Conservation (phyloP, 2,797 vertebrate genomes). For the Alosa sapidissima region DNA sequence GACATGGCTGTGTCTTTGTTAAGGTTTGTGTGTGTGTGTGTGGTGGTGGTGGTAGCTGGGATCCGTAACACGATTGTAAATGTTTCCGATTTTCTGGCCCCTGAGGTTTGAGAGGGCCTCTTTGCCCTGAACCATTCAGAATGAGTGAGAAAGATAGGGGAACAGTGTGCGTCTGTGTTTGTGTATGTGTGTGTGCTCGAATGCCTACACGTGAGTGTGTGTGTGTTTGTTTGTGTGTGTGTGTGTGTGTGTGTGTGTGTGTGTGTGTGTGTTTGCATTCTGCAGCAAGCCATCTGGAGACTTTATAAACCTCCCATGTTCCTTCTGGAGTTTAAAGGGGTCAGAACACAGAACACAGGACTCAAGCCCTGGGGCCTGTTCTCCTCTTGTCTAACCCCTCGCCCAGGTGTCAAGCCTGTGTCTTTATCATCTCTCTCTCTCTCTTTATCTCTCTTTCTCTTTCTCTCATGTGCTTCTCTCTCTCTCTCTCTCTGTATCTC, state of each 20-base stretch:
- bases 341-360: slow-evolving; percentile 25
- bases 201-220: background rate
- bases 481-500: background rate
- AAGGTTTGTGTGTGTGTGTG: background rate
- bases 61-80: slow-evolving; percentile 1
- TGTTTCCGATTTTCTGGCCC: slow-evolving; percentile 10
- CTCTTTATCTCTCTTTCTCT: slow-evolving; percentile 27
- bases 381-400: background rate
- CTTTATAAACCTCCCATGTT: slow-evolving; percentile 47
- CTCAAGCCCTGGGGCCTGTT: slow-evolving; percentile 14
- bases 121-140: background rate
- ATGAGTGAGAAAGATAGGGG: background rate
- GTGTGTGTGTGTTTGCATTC: background rate
- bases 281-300: slow-evolving; percentile 44
- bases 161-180: background rate
- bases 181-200: slow-evolving; percentile 43
- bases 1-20: background rate
- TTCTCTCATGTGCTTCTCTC: slow-evolving; percentile 31
- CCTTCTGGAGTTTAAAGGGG: slow-evolving; percentile 47
- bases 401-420: slow-evolving; percentile 37
- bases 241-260: background rate
- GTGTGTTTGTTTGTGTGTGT: background rate
- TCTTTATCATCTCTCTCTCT: slow-evolving; percentile 32
- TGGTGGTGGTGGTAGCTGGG: background rate
- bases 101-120: background rate